phyloP scores from a whole-genome alignment of 2,797 vertebrate genomes.

The Cirrhinus mrigala region DNA sequence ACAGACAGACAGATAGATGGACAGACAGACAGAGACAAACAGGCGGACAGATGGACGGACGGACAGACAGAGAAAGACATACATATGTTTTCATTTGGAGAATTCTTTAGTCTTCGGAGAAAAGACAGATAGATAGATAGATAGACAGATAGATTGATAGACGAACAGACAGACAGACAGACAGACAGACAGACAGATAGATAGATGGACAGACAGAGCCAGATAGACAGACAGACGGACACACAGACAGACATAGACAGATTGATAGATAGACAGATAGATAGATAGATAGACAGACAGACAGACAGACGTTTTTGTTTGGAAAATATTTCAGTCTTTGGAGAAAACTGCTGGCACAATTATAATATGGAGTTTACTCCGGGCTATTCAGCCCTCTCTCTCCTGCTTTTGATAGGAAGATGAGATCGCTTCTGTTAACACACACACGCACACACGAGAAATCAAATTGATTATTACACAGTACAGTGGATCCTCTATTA shows the following conservation, averaged over 20 bases:
- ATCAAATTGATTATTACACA: conserved; percentile 68
- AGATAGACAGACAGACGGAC: not conserved
- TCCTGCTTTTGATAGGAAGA: conserved; percentile 53
- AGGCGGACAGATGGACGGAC: fast-evolving
- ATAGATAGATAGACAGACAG: not conserved
- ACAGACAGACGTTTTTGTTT: not conserved
- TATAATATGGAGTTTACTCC: conserved; percentile 55
- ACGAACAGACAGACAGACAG: not conserved
- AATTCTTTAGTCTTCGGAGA: too few species aligned
- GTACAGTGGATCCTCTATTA: conserved; percentile 63
- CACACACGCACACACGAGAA: conserved; percentile 36
- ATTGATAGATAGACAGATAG: not conserved
- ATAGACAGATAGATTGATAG: not conserved
- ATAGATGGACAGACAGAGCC: not conserved
- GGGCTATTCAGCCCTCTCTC: conserved; percentile 22
- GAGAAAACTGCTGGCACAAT: conserved; percentile 34
- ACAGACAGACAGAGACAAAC: too few species aligned
- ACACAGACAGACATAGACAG: too few species aligned
- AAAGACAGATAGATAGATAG: fast-evolving
- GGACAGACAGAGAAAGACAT: fast-evolving
- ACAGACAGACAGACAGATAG: not conserved
- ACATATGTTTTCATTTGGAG: not conserved
- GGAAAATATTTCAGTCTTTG: not conserved
- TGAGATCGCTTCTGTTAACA: conserved; percentile 52
- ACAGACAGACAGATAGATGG: not conserved